Evolutionary conservation across 2,797 vertebrate genomes (phyloP), one percentile per base, ranked within the genome.

Genomic region (Myotis myotis): DNA sequence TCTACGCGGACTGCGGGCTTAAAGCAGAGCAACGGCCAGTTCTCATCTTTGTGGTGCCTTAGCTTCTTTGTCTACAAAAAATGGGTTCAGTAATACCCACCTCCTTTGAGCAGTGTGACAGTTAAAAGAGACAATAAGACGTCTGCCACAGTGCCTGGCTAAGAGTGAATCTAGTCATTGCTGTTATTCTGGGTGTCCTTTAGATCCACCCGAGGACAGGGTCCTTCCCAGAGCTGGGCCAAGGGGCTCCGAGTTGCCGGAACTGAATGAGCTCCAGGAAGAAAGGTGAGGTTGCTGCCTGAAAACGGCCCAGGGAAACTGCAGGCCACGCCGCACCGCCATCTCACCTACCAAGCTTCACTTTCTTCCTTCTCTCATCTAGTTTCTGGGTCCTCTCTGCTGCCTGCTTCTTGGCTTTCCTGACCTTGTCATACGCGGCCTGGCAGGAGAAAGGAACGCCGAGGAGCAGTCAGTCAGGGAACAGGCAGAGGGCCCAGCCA

Each of bases 331-430:
- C 28, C 16, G 70, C 1, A 49, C 47, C 12, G 19, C 0, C 0
- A 33, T 8, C 25, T 30, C 74, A 94, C 98, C 98, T 97, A 99
- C 99, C 99, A 23, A 99, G 98, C 93, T 99, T 99, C 47, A 99
- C 99, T 98, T 99, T 99, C 98, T 99, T 99, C 87, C 99, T 98
- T 96, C 98, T 99, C 91, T 99, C 99, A 86, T 99, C 99, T 25
- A 99, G 99, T 89, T 98, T 99, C 44, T 97, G 98, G 88, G 98
- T 99, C 97, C 99, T 98, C 96, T 99, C 99, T 95, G 99, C 99
- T 1, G 99, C 99, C 97, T 99, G 99, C 96, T 99, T 99, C 98
- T 99, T 99, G 1, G 99, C 99, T 97, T 98, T 98, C 51, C 99
- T 98, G 89, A 99, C 98, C 92, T 98, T 99, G 98, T 99, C 99